Evolutionary conservation across 2,797 vertebrate genomes (phyloP), one percentile per base, ranked within the genome.

Genomic region (Pseudocheirus occidentalis): DNA sequence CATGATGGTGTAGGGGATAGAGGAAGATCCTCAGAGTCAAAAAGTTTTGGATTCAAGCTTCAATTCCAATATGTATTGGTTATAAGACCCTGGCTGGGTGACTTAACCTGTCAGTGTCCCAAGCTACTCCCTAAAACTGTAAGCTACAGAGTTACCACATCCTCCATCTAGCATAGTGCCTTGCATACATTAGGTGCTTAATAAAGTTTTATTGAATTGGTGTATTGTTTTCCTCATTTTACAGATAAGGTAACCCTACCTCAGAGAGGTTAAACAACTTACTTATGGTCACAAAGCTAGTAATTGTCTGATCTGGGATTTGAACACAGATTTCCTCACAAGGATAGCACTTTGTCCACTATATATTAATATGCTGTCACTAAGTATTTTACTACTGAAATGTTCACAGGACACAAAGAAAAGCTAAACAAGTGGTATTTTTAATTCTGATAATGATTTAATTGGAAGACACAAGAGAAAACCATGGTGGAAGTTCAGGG

Each of bases 221-320:
- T 4, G 1, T 52, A 10, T n/a, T 31, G 93, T 28, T 59, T 73
- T 5, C 53, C 34, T 59, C 18, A 58, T 92, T 95, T 95, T 55
- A 62, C 28, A 21, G 34, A 18, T 21, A 4, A 92, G 50, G 40
- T 81, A 95, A 91, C 18, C 92, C 4, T 50, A 95, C 52, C 92
- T 50, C 40, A 90, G 28, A 92, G 18, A 34, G 13, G 3, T 46
- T 94, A 91, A 90, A 34, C 93, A 94, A 92, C 66, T 93, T 90
- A 2, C 91, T 28, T 14, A 73, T 46, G 34, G 56, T 90, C 31
- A 62, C 5, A 46, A 21, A 90, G 5, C 55, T 90, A 95, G 40
- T 90, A 90, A 95, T 27, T 73, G 73, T 16, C 57, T 14, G 54
- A 91, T 29, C 12, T 93, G 81, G 46, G 24, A 55, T 94, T 90